Conservation (phyloP, 2,888 invertebrate species). For the Agrypnus murinus region DNA sequence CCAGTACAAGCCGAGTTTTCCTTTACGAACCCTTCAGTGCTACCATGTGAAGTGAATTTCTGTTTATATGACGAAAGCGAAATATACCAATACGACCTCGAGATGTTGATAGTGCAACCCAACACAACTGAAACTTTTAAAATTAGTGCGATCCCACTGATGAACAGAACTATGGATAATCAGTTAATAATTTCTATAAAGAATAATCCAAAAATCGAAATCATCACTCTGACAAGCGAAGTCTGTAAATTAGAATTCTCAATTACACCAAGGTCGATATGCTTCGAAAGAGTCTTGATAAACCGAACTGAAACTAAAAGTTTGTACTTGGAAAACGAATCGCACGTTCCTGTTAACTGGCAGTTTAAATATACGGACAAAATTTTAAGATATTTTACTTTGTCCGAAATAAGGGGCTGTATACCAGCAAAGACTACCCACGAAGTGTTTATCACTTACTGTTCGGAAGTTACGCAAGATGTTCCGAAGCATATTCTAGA, state of each 20-base stretch:
- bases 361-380: constrained; percentile 71
- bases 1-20: constrained; percentile 72
- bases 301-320: constrained; percentile 72
- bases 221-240: constrained; percentile 72
- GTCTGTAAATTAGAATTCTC: constrained; percentile 74
- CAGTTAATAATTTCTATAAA: constrained; percentile 69
- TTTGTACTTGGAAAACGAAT: constrained; percentile 75
- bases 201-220: constrained; percentile 76
- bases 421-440: constrained; percentile 71
- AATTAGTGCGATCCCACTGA: constrained; percentile 65
- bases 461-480: constrained; percentile 71
- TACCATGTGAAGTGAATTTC: constrained; percentile 72
- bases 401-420: constrained; percentile 70
- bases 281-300: constrained; percentile 75
- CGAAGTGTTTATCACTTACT: constrained; percentile 73
- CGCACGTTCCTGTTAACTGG: constrained; percentile 75
- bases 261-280: constrained; percentile 67
- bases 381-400: constrained; percentile 70
- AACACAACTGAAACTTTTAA: constrained; percentile 60
- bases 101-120: constrained; percentile 58
- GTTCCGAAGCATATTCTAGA: constrained; percentile 69
- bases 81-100: constrained; percentile 71
- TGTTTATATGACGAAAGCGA: constrained; percentile 70
- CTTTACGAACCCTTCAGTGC: constrained; percentile 74
- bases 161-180: constrained; percentile 63